Evolutionary conservation across 2,113 vertebrate species (phyloP), one percentile per base, ranked within the genome.

Genomic region (Anser cygnoides): DNA sequence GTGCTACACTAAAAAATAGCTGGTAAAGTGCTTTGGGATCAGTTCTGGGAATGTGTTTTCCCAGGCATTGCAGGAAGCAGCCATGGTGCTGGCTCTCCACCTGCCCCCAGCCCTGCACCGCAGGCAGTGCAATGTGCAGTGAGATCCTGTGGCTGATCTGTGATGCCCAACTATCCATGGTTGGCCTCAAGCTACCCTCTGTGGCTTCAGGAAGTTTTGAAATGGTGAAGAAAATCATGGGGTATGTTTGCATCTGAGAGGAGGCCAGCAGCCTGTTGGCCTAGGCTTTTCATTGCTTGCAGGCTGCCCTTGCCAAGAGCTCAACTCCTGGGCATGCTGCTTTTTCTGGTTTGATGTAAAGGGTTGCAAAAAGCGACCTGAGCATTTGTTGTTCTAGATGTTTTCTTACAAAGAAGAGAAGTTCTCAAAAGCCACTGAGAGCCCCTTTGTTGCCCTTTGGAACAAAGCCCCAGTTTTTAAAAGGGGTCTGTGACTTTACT

Each of bases 131-230:
- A 11, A 13, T 9, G 20, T 35, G 58, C 8, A 22, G n/a, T 35
- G 58, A 61, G 58, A 13, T 23, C 28, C 35, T 2, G 1, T 29
- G 62, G 10, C 4, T 59, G 3, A 18, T 12, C 66, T 35, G 22
- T n/a, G 44, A 6, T 14, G 3, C 49, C 37, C 3, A 6, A 0
- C 75, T 46, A 19, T 6, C 46, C 1, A 2, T 7, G 25, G 17
- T 0, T 70, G 59, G 50, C 33, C 55, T 46, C 31, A 37, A 44
- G 61, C 23, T 11, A 22, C 3, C 28, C 65, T 20, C 39, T 18
- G 1, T 28, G 66, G 50, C 39, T 62, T 66, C 19, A 35, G 35
- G 10, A 83, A 54, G 4, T 52, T 67, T 88, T 75, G 22, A 83
- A 75, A 49, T 9, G 26, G 31, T 9, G 25, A 44, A 67, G 44